Evolutionary conservation across 2,113 vertebrate species (phyloP), one percentile per base, ranked within the genome.

Genomic region (Leuciscus idus): DNA sequence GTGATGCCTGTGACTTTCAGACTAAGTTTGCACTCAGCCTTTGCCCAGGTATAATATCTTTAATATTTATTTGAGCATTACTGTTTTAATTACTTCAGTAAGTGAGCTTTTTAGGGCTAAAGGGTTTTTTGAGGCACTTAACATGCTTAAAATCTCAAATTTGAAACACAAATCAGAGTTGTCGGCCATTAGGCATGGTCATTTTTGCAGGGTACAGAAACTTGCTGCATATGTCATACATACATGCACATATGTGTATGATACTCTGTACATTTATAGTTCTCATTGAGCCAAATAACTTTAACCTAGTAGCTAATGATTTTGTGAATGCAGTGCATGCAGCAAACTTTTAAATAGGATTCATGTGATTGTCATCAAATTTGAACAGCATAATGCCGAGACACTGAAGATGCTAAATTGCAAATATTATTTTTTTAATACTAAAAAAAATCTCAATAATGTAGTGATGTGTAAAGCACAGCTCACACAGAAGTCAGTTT

Each of bases 1-100:
- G 98, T 0, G 95, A 97, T 2, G 98, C 96, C 39, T 99, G 98
- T 89, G 98, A 98, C 90, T 99, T 99, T 93, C 98, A 99, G 95
- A 99, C 98, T 76, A 99, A 99, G 94, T 99, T 99, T 92, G 97
- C 98, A 3, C 97, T 99, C 87, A 99, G 98, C 87, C 97, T 99
- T 85, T 96, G 95, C 85, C 98, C 98, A 88, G 97, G 98, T 98
- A 93, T 33, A 43, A n/a, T 5, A 21, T 61, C 11, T 21, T 73
- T 26, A 39, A 83, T 8, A 73, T 52, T 33, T 50, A 2, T 23
- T 43, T 26, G 6, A 48, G 46, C 13, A 52, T 19, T 52, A n/a
- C 15, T 6, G n/a, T 76, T 26, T 76, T n/a, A n/a, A 43, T 43
- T 43, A 39, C 19, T 39, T 52, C 19, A 3, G 2, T 57, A 57